Percentiles rank a stretch among this genome's conserved stretches.
Conservation (phyloP, 2,797 vertebrate genomes). For the Hipposideros larvatus region DNA sequence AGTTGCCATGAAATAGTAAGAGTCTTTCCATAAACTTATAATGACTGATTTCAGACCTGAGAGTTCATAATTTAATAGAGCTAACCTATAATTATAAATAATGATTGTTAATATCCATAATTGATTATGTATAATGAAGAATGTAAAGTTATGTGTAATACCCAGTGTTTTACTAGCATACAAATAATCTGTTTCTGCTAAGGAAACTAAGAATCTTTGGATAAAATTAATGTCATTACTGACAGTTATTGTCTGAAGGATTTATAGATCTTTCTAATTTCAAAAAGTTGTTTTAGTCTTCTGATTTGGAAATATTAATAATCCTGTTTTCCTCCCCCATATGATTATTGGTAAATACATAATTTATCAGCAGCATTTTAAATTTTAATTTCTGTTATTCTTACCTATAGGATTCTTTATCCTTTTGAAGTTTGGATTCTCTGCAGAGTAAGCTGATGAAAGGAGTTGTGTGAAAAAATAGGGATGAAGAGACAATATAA, state of each 20-base stretch:
- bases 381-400: constrained; percentile 30
- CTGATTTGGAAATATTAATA: neutral
- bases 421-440: neutral
- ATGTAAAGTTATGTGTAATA: neutral
- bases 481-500: neutral
- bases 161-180: neutral
- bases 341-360: neutral
- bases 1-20: neutral
- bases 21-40: neutral
- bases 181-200: neutral
- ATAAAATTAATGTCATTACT: neutral
- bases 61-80: constrained; percentile 14
- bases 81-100: neutral
- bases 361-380: constrained; percentile 9
- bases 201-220: neutral
- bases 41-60: neutral
- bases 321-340: neutral
- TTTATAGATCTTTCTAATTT: neutral
- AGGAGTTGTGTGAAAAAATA: neutral
- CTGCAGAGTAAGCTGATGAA: neutral
- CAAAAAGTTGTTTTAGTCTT: neutral
- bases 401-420: neutral
- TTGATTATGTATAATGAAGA: neutral
- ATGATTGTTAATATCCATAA: constrained; percentile 4
- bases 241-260: neutral